Evolutionary conservation across 2,797 vertebrate genomes (phyloP).

Genomic region (Menidia menidia): DNA sequence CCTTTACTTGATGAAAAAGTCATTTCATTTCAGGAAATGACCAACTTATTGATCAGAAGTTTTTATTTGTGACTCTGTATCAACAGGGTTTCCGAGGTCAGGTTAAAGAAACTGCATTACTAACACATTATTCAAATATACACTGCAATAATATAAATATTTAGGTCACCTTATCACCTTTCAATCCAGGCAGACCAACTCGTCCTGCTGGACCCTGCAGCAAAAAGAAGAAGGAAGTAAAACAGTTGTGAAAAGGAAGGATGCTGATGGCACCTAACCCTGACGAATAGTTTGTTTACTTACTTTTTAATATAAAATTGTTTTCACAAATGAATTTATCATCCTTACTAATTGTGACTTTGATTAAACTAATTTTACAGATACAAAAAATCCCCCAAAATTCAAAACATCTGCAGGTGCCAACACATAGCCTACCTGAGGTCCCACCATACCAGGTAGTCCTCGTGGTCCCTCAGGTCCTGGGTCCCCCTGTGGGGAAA

Average conservation of each 20-base stretch:
- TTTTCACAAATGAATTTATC: background rate
- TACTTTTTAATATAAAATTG: background rate
- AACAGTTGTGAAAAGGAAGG: slow-evolving; percentile 8
- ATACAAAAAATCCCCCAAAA: background rate
- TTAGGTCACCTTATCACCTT: slow-evolving; percentile 99
- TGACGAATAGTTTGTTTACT: background rate
- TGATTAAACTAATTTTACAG: background rate
- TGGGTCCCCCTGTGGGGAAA: slow-evolving; percentile 83
- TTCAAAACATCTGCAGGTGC: slow-evolving; percentile 6
- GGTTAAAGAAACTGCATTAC: slow-evolving; percentile 24
- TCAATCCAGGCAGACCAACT: slow-evolving; percentile 95
- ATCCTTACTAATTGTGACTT: background rate
- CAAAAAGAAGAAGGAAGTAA: slow-evolving; percentile 39
- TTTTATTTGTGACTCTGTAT: background rate
- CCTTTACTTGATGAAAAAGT: no score
- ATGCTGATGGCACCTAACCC: background rate
- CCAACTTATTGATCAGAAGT: no score
- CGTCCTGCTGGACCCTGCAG: slow-evolving; percentile 91
- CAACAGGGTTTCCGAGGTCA: background rate
- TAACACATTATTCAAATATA: slow-evolving; percentile 70
- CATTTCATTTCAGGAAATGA: no score
- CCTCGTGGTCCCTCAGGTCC: slow-evolving; percentile 88
- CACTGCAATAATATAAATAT: slow-evolving; percentile 92
- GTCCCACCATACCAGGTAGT: slow-evolving; percentile 89
- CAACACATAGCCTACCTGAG: slow-evolving; percentile 82